Evolutionary conservation across 2,113 vertebrate species (phyloP), one percentile per base, ranked within the genome.

Genomic region (Tupaia chinensis): DNA sequence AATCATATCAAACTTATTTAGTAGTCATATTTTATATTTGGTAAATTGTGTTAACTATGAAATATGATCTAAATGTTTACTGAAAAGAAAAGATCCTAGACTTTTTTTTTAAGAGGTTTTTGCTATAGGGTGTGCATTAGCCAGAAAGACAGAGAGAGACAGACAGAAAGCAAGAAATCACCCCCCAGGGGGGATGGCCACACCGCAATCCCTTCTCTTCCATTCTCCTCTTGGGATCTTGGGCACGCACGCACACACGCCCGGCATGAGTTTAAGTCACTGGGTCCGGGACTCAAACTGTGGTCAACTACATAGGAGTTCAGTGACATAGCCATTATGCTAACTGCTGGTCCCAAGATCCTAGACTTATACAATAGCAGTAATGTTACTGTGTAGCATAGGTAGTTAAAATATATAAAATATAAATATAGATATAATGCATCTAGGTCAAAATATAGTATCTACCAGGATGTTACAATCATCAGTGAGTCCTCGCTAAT

Each of bases 1-100:
- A 92, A 91, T 72, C 87, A 91, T 82, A 22, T 86, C 84, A 95
- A 91, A 87, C 5, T 69, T 87, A 53, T 61, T 22, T 16, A 72
- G 85, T 54, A 54, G 53, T 74, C 73, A 93, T 68, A 23, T 78
- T 87, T 94, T 93, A 34, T 88, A n/a, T 81, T 82, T 88, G 56
- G 58, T 58, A 79, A 85, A 27, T 58, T 58, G 23, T 70, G 60
- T 78, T 92, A 89, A 86, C 15, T 79, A 25, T 90, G 94, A 95
- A 72, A 25, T 77, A 81, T 65, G 73, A 69, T 17, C 32, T 89
- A 94, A 79, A 91, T 80, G 22, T 23, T 72, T 93, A 76, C 32
- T 68, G 22, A 80, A 89, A 92, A 85, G 60, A 68, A 90, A 87
- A 83, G 29, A 76, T 76, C 32, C 53, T 88, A 76, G 87, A 87